Conservation (phyloP, 1,140 invertebrate genomes). For the Macrosteles quadrilineatus region DNA sequence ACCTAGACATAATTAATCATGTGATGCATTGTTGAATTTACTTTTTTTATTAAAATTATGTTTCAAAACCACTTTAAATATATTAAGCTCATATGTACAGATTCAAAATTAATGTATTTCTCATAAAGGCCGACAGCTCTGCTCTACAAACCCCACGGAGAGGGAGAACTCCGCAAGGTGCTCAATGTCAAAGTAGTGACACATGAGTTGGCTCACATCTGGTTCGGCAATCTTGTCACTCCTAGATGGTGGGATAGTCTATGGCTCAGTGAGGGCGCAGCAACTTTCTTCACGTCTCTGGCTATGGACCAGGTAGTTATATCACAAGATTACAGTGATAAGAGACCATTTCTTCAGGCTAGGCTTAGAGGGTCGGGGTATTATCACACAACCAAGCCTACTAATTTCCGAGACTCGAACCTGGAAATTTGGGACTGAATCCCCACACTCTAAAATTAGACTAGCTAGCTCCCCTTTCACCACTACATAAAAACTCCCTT, state of each 20-base stretch:
- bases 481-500: neutral
- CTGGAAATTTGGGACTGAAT: neutral
- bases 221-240: conserved; percentile 55
- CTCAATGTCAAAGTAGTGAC: conserved; percentile 51
- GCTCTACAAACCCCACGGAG: neutral
- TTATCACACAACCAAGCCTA: neutral
- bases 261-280: conserved; percentile 61
- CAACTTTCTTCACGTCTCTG: conserved; percentile 51
- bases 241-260: conserved; percentile 52
- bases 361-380: no score
- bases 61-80: no score
- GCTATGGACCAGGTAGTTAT: conserved; percentile 32
- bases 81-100: no score
- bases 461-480: neutral
- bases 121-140: neutral
- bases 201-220: conserved; percentile 57
- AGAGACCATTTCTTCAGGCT: neutral
- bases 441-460: neutral
- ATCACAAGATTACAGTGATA: neutral
- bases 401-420: neutral
- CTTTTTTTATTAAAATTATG: no score
- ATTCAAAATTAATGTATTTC: no score
- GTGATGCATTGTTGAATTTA: no score
- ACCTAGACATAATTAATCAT: no score
- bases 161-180: neutral